Base-by-base conservation (phyloP, 2,888 invertebrate species). In the Siphlonurus alternatus region DNA sequence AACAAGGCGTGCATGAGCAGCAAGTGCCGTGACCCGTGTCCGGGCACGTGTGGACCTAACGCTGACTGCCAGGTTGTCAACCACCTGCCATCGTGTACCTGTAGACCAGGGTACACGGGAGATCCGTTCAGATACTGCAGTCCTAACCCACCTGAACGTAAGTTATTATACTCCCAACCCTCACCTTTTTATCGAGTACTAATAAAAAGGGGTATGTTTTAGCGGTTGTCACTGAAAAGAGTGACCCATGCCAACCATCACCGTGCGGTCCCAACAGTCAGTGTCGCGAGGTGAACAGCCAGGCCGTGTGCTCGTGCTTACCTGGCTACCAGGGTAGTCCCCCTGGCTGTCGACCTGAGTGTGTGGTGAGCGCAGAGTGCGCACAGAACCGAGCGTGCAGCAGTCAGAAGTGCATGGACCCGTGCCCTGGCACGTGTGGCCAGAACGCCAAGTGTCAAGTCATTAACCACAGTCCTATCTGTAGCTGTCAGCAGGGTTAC, bases 401-500 rank as follows among this genome's bases (percentile, higher is more conserved):
- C 18, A 85, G 85, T 69, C 84, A 85, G 70, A 86, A 85, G 75
- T 89, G 89, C 71, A 74, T 80, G 19, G 83, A 88, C 72, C 87
- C 88, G 23, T 89, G 89, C 74, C 83, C 84, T 22, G 88, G 87
- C 70, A 85, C 86, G 65, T 88, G 89, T 72, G 89, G 88, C 65
- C 73, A 83, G 63, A 85, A 86, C 72, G 87, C 88, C 61, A 78
- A 82, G 67, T 89, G 89, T 72, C 83, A 84, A 74, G 84, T 86
- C 63, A 83, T 86, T 67, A 88, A 88, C 74, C 88, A 89, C 72
- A 86, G 86, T 73, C 88, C 89, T 15, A 87, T 88, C 70, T 91
- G 86, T 68, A 86, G 85, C 69, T 91, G 90, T 74, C 81, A 83
- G 69, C 76, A 81, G 66, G 85, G 85, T 60, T 82, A 79, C 68